phyloP scores from a whole-genome alignment of 1,140 invertebrate genomes.

The Drosophila lacteicornis region DNA sequence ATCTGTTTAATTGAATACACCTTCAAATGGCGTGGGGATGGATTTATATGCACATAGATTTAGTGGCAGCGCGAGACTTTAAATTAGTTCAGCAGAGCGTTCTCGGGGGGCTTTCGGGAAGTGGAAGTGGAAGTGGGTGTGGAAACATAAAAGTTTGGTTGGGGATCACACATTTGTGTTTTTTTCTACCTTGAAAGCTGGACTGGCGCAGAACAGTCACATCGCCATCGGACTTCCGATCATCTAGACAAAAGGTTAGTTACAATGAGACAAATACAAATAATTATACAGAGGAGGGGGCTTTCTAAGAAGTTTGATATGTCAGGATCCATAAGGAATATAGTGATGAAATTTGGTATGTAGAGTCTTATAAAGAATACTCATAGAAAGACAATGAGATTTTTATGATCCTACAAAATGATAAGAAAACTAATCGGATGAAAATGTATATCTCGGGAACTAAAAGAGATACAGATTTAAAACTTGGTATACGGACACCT shows the following conservation, averaged over 20 bases:
- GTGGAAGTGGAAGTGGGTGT: constrained; percentile 1
- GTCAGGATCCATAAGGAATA: neutral
- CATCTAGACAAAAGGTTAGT: constrained; percentile 76
- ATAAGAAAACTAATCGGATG: neutral
- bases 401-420: neutral
- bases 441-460: neutral
- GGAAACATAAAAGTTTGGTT: constrained; percentile 4
- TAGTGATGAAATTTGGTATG: neutral
- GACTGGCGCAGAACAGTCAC: constrained; percentile 72
- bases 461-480: too few relatives aligned
- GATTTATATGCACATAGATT: constrained; percentile 26
- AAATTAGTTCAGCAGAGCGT: constrained; percentile 34
- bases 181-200: constrained; percentile 80
- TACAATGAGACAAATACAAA: constrained; percentile 38
- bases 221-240: constrained; percentile 82
- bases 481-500: too few relatives aligned
- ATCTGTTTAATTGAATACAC: constrained; percentile 50
- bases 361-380: neutral
- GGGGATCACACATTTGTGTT: constrained; percentile 8
- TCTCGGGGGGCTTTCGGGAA: constrained; percentile 1
- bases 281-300: neutral
- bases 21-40: constrained; percentile 37
- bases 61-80: constrained; percentile 36
- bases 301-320: neutral
- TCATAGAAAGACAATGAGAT: neutral